Base-by-base conservation (phyloP, 2,113 vertebrate genomes). In the Cynoglossus semilaevis region DNA sequence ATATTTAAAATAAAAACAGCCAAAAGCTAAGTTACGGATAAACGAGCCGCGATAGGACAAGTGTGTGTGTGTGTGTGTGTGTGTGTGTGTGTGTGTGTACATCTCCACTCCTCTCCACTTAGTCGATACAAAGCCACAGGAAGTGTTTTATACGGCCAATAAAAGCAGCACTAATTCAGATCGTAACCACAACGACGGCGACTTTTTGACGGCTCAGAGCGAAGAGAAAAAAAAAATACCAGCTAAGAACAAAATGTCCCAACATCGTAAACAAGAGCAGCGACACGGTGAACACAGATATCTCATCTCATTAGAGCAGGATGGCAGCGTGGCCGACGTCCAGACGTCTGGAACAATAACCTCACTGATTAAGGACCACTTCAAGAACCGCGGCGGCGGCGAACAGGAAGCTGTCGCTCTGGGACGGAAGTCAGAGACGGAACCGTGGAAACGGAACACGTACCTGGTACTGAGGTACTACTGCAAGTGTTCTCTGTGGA, bases 81-180 rank as follows among this genome's bases (percentile, higher is more conserved):
- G 46, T 63, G 55, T 40, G 36, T 35, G 48, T 40, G 18, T n/a
- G 36, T 12, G 42, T 9, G 15, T 15, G 17, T 55, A 41, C 22
- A 42, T 44, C 29, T 22, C 11, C 17, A 22, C 58, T 42, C 15
- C 34, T 43, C 18, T 57, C 43, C 55, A 70, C 49, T 63, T 36
- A 64, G 47, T 59, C n/a, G n/a, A 52, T 46, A 40, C 22, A 13
- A 12, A 51, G 40, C 38, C 15, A 15, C 47, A 36, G 35, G 14
- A 17, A 40, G 22, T 40, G 29, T 55, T 76, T 70, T 53, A 65
- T 61, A 49, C 55, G 19, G 41, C 40, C 15, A 41, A 42, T 54
- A 59, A 72, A 79, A 69, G 36, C 16, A 9, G 34, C 22, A 52
- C 16, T 69, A 63, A 75, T 54, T 72, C 22, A 48, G 29, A 43